phyloP scores from a whole-genome alignment of 2,113 vertebrate genomes.

The Morone saxatilis region DNA sequence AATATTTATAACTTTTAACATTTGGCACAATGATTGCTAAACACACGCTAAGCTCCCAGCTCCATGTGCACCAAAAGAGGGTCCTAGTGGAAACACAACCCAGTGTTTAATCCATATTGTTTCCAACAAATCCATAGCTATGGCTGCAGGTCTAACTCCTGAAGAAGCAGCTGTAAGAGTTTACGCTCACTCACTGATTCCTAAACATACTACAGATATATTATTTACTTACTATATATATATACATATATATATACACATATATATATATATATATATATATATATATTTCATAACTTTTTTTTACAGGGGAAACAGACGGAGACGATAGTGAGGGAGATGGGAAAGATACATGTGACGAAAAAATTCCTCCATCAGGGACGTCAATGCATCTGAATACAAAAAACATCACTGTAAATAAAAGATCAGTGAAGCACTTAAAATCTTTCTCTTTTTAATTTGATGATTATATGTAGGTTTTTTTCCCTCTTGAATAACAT shows the following conservation, averaged over 20 bases:
- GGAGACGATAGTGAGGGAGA: conserved; percentile 17
- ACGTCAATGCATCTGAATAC: not conserved
- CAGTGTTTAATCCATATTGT: conserved; percentile 8
- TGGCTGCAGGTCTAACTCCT: conserved; percentile 9
- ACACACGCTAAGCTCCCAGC: conserved; percentile 14
- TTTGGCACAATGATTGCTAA: conserved; percentile 42
- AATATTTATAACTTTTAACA: conserved; percentile 55
- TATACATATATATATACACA: conserved; percentile 8
- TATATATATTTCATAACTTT: conserved; percentile 1
- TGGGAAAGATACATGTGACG: conserved; percentile 28
- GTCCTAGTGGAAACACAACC: conserved; percentile 3
- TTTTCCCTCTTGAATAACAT: conserved; percentile 18
- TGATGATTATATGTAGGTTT: not conserved
- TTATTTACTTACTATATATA: no score
- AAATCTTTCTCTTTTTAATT: not conserved
- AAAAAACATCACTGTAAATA: conserved; percentile 23
- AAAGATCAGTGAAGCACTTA: conserved; percentile 22
- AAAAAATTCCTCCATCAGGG: conserved; percentile 28
- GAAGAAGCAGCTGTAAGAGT: conserved; percentile 26
- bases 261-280: conserved; percentile 11
- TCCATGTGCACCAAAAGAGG: conserved; percentile 1
- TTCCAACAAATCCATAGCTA: conserved; percentile 22
- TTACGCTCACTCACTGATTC: conserved; percentile 7
- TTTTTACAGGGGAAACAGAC: conserved; percentile 30
- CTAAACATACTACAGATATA: no score